Evolutionary conservation across 2,888 invertebrate genomes (phyloP), one percentile per base, ranked within the genome.

Genomic region (Lepidochitona cinerea): DNA sequence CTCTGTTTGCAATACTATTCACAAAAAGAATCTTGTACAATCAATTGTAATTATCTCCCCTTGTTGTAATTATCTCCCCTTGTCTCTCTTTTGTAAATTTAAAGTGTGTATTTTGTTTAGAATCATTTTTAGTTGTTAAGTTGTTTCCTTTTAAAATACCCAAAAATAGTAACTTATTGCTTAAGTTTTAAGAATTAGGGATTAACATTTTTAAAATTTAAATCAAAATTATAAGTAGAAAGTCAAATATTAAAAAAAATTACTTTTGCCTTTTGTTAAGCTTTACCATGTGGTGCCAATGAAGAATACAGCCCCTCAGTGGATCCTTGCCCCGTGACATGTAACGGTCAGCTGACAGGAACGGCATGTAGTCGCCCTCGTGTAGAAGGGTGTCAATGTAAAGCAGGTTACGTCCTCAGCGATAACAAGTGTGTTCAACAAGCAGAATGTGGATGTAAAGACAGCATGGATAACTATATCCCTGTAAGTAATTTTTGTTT

Each of bases 321-420:
- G 12, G 70, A 69, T 32, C 72, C 41, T 1, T 77, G 77, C 65
- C 77, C 71, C 14, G 59, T 29, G 59, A 71, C 77, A 2, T 77
- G 77, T 68, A n/a, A 49, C n/a, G 52, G 73, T 52, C 71, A 64
- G 9, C 37, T 73, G 12, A 73, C 69, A 35, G 29, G 66, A 5
- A 23, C 29, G 9, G 49, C 33, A 12, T 75, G 74, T 68, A 37
- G 65, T 6, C 49, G 68, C 3, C 65, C 81, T 35, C 84, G 83
- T 70, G 71, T 74, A 36, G 87, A 88, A 72, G 87, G 88, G 6
- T 89, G 89, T 74, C 76, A 78, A 59, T 89, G 89, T 75, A 83
- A 85, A 67, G 71, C 79, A 4, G 88, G 88, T 36, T 87, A 79
- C 73, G 83, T 87, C 0, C 71, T 77, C 6, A 79, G 77, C 72